Conservation (phyloP, 2,113 vertebrate genomes). For the Nycticorax nycticorax region DNA sequence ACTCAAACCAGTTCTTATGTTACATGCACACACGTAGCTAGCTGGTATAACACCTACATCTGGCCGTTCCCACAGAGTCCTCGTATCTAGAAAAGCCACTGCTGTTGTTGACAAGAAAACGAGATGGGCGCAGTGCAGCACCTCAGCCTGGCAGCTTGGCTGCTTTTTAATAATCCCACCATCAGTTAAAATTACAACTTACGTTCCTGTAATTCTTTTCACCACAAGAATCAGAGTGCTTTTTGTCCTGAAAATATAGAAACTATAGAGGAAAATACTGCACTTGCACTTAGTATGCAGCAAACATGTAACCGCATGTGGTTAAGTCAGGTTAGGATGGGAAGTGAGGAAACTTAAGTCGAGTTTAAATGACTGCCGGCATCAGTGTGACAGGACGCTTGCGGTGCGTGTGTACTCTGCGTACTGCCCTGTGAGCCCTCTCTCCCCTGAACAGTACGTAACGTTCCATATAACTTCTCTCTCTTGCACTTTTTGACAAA, state of each 20-base stretch:
- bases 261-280: background rate
- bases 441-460: background rate
- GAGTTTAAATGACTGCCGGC: background rate
- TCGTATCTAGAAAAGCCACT: background rate
- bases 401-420: background rate
- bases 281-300: accelerated
- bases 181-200: background rate
- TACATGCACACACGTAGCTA: background rate
- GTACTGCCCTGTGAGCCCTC: background rate
- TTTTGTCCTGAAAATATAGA: background rate
- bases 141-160: background rate
- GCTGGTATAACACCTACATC: background rate
- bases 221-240: background rate
- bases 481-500: background rate
- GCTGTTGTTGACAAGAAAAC: background rate
- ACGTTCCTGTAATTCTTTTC: background rate
- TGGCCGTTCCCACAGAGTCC: background rate
- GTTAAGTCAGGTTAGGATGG: background rate
- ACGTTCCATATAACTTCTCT: background rate
- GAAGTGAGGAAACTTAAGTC: background rate
- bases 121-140: background rate
- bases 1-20: background rate
- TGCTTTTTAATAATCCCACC: background rate
- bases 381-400: background rate
- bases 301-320: accelerated